Percentiles rank a stretch among this genome's conserved stretches.
Evolutionary conservation across 2,797 vertebrate species (phyloP).

Genomic region (Protosalanx chinensis): DNA sequence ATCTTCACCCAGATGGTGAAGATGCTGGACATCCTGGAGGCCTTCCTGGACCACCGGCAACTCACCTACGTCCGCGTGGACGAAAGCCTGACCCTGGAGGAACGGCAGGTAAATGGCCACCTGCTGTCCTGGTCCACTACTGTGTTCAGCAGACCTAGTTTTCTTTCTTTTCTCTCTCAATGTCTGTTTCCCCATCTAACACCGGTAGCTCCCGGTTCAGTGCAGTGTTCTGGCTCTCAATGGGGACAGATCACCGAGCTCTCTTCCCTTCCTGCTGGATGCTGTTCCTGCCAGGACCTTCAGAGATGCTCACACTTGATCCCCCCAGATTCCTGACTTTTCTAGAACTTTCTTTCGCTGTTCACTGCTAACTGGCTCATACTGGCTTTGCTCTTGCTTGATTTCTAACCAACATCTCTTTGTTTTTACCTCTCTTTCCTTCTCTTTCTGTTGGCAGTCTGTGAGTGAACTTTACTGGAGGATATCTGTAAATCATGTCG

Average conservation of each 20-base stretch:
- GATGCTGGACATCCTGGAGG: slow-evolving; percentile 87
- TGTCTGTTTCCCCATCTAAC: slow-evolving; percentile 41
- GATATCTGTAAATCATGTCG: too few relatives aligned
- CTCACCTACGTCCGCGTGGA: slow-evolving; percentile 91
- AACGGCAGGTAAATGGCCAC: slow-evolving; percentile 81
- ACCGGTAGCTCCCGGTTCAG: slow-evolving; percentile 35
- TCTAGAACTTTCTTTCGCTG: neutral
- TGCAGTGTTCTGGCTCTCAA: slow-evolving; percentile 45
- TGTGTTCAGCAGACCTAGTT: neutral
- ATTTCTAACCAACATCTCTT: slow-evolving; percentile 1
- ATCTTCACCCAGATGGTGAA: slow-evolving; percentile 86
- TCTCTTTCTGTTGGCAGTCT: neutral
- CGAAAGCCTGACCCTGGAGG: slow-evolving; percentile 83
- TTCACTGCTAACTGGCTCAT: neutral
- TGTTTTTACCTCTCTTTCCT: neutral
- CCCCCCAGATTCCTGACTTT: neutral
- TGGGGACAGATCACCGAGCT: slow-evolving; percentile 40
- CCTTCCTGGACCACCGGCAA: slow-evolving; percentile 86
- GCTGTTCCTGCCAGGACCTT: slow-evolving; percentile 43
- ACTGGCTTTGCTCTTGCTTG: neutral
- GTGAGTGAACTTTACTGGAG: slow-evolving; percentile 7
- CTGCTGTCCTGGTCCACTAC: neutral
- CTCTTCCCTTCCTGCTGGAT: slow-evolving; percentile 51
- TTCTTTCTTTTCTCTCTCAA: neutral
- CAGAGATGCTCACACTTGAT: slow-evolving; percentile 32